phyloP scores from a whole-genome alignment of 23 tunicate genomes.

The Halocynthia roretzi region DNA sequence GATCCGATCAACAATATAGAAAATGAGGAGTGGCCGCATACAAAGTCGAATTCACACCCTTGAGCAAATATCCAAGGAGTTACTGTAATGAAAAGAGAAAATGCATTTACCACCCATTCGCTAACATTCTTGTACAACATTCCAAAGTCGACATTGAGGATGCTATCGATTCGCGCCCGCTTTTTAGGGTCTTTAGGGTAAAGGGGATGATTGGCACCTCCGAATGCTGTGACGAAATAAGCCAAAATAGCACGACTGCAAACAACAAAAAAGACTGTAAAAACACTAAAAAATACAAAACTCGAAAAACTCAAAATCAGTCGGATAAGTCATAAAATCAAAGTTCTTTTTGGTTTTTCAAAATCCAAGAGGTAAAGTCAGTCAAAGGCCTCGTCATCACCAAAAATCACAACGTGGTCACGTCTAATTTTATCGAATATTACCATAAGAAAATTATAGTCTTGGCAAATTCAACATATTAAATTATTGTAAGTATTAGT shows the following conservation, averaged over 20 bases:
- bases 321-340: too few relatives aligned
- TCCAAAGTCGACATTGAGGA: slow-evolving; percentile 23
- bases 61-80: too few relatives aligned
- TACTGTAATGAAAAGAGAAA: neutral
- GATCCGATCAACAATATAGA: too few relatives aligned
- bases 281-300: neutral
- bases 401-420: too few relatives aligned
- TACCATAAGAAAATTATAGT: too few relatives aligned
- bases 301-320: too few relatives aligned
- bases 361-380: neutral
- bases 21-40: too few relatives aligned
- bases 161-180: slow-evolving; percentile 10
- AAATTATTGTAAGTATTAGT: too few relatives aligned
- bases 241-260: slow-evolving; percentile 23
- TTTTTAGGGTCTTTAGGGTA: slow-evolving; percentile 20
- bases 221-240: slow-evolving; percentile 16
- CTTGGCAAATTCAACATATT: too few relatives aligned
- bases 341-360: neutral
- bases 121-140: slow-evolving; percentile 5
- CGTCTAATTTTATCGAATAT: too few relatives aligned
- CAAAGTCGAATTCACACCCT: too few relatives aligned
- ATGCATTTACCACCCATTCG: neutral
- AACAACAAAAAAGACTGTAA: neutral
- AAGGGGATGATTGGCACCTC: slow-evolving; percentile 19
- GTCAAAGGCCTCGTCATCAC: too few relatives aligned